Evolutionary conservation across 2,888 invertebrate species (phyloP), one percentile per base, ranked within the genome.

Genomic region (Himalopsyche japonica): DNA sequence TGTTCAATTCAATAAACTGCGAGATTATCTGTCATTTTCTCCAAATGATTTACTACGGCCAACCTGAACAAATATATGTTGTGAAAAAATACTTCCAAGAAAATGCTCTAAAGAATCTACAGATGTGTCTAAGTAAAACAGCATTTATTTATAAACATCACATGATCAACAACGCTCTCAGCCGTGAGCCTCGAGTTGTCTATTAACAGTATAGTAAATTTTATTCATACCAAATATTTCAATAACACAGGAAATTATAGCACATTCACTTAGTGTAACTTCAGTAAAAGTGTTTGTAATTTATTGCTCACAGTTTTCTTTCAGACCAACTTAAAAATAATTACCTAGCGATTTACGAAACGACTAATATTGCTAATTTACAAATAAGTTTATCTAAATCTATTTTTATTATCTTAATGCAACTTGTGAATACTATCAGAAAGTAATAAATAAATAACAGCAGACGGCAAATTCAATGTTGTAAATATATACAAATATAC

Each of bases 311-410:
- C 80, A 81, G 82, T 85, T 81, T 86, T 84, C 76, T 79, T 82
- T 85, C 80, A 84, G 79, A 83, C 81, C 27, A 85, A 86, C 84
- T 82, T 85, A 84, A 86, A 87, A 82, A 83, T 86, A 85, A 86
- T 82, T 83, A 78, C 78, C 85, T 86, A 86, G 83, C 80, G 82
- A 85, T 86, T 87, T 86, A 86, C 77, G 80, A 85, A 83, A 87
- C 79, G n/a, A 47, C 86, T 87, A 85, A 84, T 87, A 87, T 87
- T 87, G 86, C 86, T 87, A 86, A 84, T 84, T 83, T 86, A 86
- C 85, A 86, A 85, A 86, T 86, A 85, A 86, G 78, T 57, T 57
- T 57, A 20, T 84, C 83, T 85, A 85, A 82, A 30, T 64, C 82
- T 85, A 84, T 49, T 43, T 81, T 81, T 84, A 78, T 81, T 80